Percentiles rank a stretch among this genome's conserved stretches.
Evolutionary conservation across 1,140 invertebrate genomes (phyloP).

Genomic region (Fopius arisanus): DNA sequence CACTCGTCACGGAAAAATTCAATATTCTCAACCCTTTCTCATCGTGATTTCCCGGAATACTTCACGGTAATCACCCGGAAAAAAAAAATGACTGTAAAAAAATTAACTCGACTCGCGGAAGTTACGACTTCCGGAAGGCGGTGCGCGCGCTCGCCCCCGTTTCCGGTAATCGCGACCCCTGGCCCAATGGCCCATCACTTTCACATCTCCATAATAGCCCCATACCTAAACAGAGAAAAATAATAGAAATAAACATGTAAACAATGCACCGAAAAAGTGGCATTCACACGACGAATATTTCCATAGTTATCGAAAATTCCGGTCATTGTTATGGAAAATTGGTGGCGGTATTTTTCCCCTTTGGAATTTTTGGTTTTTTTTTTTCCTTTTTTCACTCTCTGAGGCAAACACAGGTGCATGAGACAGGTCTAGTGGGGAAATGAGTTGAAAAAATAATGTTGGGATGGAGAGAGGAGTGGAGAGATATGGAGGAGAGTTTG

Average conservation of each 20-base stretch:
- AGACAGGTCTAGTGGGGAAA: neutral
- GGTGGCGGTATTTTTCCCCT: neutral
- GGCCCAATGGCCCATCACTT: neutral
- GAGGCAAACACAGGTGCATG: slow-evolving; percentile 1
- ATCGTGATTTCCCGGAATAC: neutral
- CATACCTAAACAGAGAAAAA: neutral
- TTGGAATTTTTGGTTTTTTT: neutral
- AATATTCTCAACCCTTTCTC: neutral
- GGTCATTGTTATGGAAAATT: neutral
- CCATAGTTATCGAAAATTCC: too few species aligned
- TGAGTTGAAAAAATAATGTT: slow-evolving; percentile 11
- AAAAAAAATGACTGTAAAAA: slow-evolving; percentile 3
- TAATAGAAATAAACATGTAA: neutral
- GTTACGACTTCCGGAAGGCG: slow-evolving; percentile 37
- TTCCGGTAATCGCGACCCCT: slow-evolving; percentile 30
- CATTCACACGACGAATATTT: neutral
- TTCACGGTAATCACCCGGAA: too few species aligned
- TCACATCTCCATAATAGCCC: neutral
- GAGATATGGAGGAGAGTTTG: slow-evolving; percentile 1
- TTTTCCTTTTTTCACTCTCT: neutral
- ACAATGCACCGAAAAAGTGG: neutral
- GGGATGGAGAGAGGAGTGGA: neutral
- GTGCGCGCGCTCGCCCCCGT: slow-evolving; percentile 21
- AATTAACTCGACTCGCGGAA: slow-evolving; percentile 29
- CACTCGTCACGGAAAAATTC: too few species aligned